These are phyloP conservation scores for Coremacera marginata DNA, from an alignment of 2,888 invertebrate species.

Conservation along the genomic window DNA sequence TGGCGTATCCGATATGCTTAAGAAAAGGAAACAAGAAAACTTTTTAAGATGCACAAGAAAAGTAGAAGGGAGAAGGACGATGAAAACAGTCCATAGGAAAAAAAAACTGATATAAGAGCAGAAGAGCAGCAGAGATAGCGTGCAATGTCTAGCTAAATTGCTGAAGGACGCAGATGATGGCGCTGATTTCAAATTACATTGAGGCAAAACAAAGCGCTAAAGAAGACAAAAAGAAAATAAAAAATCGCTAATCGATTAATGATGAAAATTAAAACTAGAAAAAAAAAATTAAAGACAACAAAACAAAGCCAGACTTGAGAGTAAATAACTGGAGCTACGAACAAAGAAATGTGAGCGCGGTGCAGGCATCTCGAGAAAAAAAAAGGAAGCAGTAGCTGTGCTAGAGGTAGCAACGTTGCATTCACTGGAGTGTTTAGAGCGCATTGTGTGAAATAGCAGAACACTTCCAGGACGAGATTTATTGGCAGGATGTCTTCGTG, in stretches of 20 bases:
- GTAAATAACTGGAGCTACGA: slow-evolving; percentile 12
- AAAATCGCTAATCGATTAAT: slow-evolving; percentile 55
- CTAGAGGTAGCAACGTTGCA: background rate
- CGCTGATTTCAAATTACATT: slow-evolving; percentile 9
- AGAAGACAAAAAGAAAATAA: background rate
- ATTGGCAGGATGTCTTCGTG: slow-evolving; percentile 22
- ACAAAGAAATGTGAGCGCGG: slow-evolving; percentile 23
- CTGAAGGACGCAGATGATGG: slow-evolving; percentile 11
- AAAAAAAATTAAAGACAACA: slow-evolving; percentile 23
- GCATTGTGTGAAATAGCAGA: background rate
- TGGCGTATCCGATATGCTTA: slow-evolving; percentile 29
- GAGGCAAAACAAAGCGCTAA: background rate
- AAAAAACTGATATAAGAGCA: background rate
- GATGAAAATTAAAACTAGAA: slow-evolving; percentile 53
- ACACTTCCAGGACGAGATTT: background rate
- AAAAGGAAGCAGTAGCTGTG: background rate
- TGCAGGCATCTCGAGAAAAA: background rate
- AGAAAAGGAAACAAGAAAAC: slow-evolving; percentile 15
- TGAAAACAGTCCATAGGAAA: background rate
- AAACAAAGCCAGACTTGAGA: slow-evolving; percentile 19
- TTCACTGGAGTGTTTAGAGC: background rate
- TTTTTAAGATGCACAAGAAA: background rate
- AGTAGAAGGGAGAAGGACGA: background rate
- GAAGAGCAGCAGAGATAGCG: background rate
- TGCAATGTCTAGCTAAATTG: background rate